Conservation (phyloP, 1,140 invertebrate species). For the Nylanderia fulva region DNA sequence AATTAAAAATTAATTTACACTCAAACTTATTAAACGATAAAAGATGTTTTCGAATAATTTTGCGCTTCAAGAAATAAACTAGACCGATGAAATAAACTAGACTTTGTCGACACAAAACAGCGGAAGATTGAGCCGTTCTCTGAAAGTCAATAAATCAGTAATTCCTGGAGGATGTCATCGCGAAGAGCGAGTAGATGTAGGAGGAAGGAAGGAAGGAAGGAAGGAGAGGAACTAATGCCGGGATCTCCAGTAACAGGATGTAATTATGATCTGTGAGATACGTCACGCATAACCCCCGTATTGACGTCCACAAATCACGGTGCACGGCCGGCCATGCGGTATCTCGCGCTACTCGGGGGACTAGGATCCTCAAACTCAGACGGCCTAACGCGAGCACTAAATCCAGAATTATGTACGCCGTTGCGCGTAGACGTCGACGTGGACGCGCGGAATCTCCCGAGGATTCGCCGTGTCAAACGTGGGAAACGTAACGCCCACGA, state of each 20-base stretch:
- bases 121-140: slow-evolving; percentile 60
- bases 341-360: slow-evolving; percentile 75
- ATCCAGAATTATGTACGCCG: slow-evolving; percentile 73
- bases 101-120: background rate
- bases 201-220: slow-evolving; percentile 61
- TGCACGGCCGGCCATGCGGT: slow-evolving; percentile 76
- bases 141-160: slow-evolving; percentile 69
- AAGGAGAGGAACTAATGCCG: slow-evolving; percentile 70
- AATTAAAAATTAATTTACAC: slow-evolving; percentile 19
- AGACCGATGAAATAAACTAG: background rate
- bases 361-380: slow-evolving; percentile 66
- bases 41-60: slow-evolving; percentile 18
- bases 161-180: slow-evolving; percentile 49
- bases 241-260: slow-evolving; percentile 83
- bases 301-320: slow-evolving; percentile 86
- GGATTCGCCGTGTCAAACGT: slow-evolving; percentile 61
- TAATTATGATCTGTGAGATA: slow-evolving; percentile 87
- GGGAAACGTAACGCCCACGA: slow-evolving; percentile 52
- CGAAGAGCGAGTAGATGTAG: slow-evolving; percentile 15
- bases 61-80: too few relatives aligned
- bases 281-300: slow-evolving; percentile 84
- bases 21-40: background rate
- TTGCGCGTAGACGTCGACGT: slow-evolving; percentile 59
- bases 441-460: slow-evolving; percentile 65
- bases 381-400: slow-evolving; percentile 72